Conservation (phyloP, 2,888 invertebrate species). For the Belgica antarctica region DNA sequence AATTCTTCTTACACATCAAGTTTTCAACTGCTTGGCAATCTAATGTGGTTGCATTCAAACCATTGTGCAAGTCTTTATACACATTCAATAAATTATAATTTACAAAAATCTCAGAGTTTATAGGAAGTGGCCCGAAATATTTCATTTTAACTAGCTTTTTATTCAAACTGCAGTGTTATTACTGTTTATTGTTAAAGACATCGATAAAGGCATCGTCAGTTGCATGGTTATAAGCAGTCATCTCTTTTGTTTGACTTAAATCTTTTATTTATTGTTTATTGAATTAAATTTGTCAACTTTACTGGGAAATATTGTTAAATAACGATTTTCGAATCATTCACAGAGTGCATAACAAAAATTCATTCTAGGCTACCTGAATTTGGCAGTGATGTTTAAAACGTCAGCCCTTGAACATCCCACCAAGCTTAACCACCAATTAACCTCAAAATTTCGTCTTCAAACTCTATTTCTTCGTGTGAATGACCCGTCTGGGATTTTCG, state of each 20-base stretch:
- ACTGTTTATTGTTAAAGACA: background rate
- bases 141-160: background rate
- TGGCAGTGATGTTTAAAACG: too few species aligned
- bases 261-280: slow-evolving; percentile 2
- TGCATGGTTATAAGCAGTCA: background rate
- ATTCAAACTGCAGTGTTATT: background rate
- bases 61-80: background rate
- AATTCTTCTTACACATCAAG: background rate
- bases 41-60: too few species aligned
- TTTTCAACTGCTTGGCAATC: background rate
- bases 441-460: too few species aligned
- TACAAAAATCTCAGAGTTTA: background rate
- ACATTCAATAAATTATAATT: slow-evolving; percentile 9
- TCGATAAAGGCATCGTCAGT: slow-evolving; percentile 27
- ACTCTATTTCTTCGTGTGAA: too few species aligned
- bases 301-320: too few species aligned
- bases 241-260: too few species aligned
- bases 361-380: too few species aligned
- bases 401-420: too few species aligned
- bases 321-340: too few species aligned
- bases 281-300: background rate
- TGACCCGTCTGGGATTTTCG: too few species aligned
- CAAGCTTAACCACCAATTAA: too few species aligned
- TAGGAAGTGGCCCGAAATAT: slow-evolving; percentile 1
- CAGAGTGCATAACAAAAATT: too few species aligned